These are phyloP conservation scores for Labrus mixtus DNA, from an alignment of 2,113 vertebrate species.

Conservation along the genomic window DNA sequence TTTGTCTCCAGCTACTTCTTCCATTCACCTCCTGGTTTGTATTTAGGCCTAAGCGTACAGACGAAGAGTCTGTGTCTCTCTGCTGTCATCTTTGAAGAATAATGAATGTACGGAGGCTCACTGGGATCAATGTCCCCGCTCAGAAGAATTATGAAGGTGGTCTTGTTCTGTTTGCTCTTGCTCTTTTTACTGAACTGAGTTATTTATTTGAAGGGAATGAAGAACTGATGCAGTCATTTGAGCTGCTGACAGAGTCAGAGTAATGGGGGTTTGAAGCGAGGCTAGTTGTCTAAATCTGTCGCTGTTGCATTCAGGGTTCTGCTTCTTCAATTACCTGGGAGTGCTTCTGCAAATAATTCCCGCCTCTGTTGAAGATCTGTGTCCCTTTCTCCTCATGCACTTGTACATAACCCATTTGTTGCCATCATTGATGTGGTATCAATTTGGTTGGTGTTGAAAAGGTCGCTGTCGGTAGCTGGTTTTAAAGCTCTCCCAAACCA, in stretches of 20 bases:
- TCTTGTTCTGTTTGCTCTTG: slow-evolving; percentile 47
- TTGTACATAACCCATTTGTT: slow-evolving; percentile 66
- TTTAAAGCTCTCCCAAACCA: slow-evolving; percentile 29
- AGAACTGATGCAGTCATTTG: slow-evolving; percentile 40
- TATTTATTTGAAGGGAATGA: slow-evolving; percentile 57
- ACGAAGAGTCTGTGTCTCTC: slow-evolving; percentile 41
- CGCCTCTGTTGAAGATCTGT: slow-evolving; percentile 28
- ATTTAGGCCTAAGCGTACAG: slow-evolving; percentile 49
- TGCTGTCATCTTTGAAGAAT: slow-evolving; percentile 61
- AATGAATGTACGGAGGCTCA: slow-evolving; percentile 68
- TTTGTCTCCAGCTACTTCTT: slow-evolving; percentile 58
- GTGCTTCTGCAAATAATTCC: slow-evolving; percentile 50
- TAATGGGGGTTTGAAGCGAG: slow-evolving; percentile 22
- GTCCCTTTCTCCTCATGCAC: slow-evolving; percentile 42
- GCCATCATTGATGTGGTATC: slow-evolving; percentile 37
- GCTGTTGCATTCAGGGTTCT: slow-evolving; percentile 37
- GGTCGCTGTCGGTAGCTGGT: slow-evolving; percentile 29
- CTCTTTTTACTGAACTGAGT: slow-evolving; percentile 53
- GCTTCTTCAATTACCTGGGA: slow-evolving; percentile 32
- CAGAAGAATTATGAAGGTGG: slow-evolving; percentile 33
- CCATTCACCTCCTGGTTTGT: slow-evolving; percentile 58
- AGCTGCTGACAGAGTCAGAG: slow-evolving; percentile 38
- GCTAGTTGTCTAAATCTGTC: slow-evolving; percentile 45
- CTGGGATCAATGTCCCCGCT: slow-evolving; percentile 38
- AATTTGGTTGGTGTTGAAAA: slow-evolving; percentile 33